Base-by-base conservation (phyloP, 2,888 invertebrate species). In the Fissipunctia ypsillon region DNA sequence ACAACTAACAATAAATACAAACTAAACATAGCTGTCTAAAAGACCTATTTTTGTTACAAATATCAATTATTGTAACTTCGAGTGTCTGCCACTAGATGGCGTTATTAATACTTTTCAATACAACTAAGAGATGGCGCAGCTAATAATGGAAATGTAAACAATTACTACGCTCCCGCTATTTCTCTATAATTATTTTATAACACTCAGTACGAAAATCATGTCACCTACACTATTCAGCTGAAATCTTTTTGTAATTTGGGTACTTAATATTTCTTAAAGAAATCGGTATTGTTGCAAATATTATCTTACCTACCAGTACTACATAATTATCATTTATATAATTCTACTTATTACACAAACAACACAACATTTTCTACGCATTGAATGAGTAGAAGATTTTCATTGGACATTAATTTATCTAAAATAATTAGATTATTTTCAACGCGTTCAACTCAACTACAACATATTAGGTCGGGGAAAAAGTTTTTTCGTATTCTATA, bases 21-120 rank as follows among this genome's bases (percentile, higher is more conserved):
- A n/a, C 22, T 9, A 57, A 31, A 56, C 31, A 12, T 56, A 31
- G 1, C 31, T 56, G 31, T 31, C 10, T 31, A 22, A 10, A 19
- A 22, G 4, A 4, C 2, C 10, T 9, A 9, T 25, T 22, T 4
- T 48, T 48, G n/a, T 54, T 25, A 9, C 16, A 14, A 60, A 67
- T 7, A n/a, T 35, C 14, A 6, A 31, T 31, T 1, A 22, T 48
- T 38, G 22, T 45, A 61, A 19, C 14, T 38, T 41, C n/a, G 12
- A 14, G 45, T 56, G 10, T 16, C 28, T 31, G 52, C 50, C 75
- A 52, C 57, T 63, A 76, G 69, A 69, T 76, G 50, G 57, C 50
- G 63, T 25, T 60, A 50, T 43, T 56, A 69, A 66, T 57, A 57
- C 14, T 68, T 43, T 5, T 22, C 41, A 19, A 28, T 19, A 14